Conservation (phyloP, 92 coral and sea anemone species). For the Palythoa caribaeorum region DNA sequence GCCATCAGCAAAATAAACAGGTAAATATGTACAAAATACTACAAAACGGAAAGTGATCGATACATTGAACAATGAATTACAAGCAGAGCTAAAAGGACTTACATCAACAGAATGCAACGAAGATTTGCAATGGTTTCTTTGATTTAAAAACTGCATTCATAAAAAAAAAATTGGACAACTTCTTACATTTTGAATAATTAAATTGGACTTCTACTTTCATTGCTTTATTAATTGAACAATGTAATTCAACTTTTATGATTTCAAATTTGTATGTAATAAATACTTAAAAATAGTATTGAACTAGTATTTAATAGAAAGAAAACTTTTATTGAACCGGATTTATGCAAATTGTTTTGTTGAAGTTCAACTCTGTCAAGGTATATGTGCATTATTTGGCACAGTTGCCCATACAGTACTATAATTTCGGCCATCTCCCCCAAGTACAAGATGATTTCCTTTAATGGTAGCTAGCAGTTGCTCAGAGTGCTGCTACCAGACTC, state of each 20-base stretch:
- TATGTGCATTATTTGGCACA: constrained; percentile 49
- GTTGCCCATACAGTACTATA: constrained; percentile 44
- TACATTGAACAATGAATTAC: too few species aligned
- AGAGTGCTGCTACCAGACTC: constrained; percentile 26
- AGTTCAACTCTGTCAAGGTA: constrained; percentile 44
- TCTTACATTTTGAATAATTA: too few species aligned
- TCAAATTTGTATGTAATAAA: too few species aligned
- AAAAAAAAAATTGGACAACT: too few species aligned
- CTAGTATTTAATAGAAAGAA: background rate
- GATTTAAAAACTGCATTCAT: background rate
- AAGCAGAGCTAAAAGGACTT: too few species aligned
- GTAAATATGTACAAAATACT: too few species aligned
- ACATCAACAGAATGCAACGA: background rate
- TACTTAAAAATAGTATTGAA: background rate
- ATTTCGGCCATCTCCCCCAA: constrained; percentile 44
- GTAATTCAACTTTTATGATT: too few species aligned
- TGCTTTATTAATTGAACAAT: too few species aligned
- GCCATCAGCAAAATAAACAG: background rate
- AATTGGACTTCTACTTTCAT: too few species aligned
- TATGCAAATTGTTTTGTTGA: constrained; percentile 40
- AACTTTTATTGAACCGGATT: constrained; percentile 45
- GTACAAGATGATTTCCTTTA: background rate
- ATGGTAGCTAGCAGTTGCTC: background rate
- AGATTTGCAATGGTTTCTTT: too few species aligned
- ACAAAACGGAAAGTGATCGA: too few species aligned